Evolutionary conservation across 2,888 invertebrate genomes (phyloP).

Genomic region (Drosophila falleni): DNA sequence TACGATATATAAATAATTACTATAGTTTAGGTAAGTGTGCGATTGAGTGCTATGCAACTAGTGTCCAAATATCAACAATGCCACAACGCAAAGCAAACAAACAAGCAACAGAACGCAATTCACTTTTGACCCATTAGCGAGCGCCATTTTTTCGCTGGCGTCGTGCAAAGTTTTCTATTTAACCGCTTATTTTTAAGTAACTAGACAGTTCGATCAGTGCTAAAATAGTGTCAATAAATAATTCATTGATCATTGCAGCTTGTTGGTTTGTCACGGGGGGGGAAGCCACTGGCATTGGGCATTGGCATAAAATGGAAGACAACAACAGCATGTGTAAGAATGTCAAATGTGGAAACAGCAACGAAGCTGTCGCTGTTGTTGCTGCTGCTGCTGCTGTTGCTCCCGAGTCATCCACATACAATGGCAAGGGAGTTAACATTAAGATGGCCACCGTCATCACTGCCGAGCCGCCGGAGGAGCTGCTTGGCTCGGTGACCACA

Average conservation of each 20-base stretch:
- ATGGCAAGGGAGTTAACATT: slow-evolving; percentile 37
- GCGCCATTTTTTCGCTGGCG: slow-evolving; percentile 64
- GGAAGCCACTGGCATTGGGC: slow-evolving; percentile 29
- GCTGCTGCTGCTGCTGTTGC: slow-evolving; percentile 8
- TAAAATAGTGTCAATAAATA: neutral
- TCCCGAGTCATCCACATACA: slow-evolving; percentile 18
- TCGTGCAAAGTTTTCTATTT: slow-evolving; percentile 45
- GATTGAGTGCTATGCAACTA: neutral
- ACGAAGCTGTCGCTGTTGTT: neutral
- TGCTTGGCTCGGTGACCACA: slow-evolving; percentile 90
- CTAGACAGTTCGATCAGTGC: neutral
- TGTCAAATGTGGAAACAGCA: slow-evolving; percentile 31
- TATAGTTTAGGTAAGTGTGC: slow-evolving; percentile 39
- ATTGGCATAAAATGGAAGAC: slow-evolving; percentile 59
- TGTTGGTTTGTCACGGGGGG: slow-evolving; percentile 29
- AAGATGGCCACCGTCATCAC: slow-evolving; percentile 27
- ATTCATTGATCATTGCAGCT: slow-evolving; percentile 31
- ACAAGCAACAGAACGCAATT: neutral
- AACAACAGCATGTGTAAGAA: slow-evolving; percentile 59
- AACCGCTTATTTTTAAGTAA: neutral
- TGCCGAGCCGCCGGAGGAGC: slow-evolving; percentile 83
- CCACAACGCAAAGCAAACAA: neutral
- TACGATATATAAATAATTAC: slow-evolving; percentile 35
- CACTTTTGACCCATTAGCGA: slow-evolving; percentile 39
- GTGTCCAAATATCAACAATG: neutral